Conservation (phyloP, 2,888 invertebrate genomes). For the Agrotis exclamationis region DNA sequence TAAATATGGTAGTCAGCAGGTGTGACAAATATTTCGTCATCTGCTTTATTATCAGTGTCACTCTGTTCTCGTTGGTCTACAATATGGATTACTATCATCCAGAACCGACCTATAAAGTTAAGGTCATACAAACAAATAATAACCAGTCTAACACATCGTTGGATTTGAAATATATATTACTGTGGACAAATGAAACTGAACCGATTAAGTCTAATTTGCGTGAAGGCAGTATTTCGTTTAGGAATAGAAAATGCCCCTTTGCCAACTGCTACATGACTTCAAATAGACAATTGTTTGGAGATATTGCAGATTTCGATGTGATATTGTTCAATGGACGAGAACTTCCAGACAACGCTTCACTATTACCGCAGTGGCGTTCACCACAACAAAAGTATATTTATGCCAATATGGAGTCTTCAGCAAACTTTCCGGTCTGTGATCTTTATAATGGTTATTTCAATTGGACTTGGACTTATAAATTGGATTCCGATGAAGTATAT, state of each 20-base stretch:
- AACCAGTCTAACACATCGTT: neutral
- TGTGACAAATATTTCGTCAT: slow-evolving; percentile 27
- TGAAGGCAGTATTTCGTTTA: slow-evolving; percentile 72
- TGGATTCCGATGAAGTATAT: slow-evolving; percentile 73
- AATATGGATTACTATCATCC: slow-evolving; percentile 25
- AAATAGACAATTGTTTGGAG: slow-evolving; percentile 66
- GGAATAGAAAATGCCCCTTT: slow-evolving; percentile 72
- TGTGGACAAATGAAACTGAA: slow-evolving; percentile 74
- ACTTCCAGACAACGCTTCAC: slow-evolving; percentile 42
- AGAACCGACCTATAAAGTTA: neutral
- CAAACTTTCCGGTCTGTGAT: slow-evolving; percentile 72
- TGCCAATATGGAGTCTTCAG: slow-evolving; percentile 73
- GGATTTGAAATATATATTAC: slow-evolving; percentile 74
- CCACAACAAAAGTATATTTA: slow-evolving; percentile 59
- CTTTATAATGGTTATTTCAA: slow-evolving; percentile 74
- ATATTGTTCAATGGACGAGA: slow-evolving; percentile 78
- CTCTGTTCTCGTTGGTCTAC: slow-evolving; percentile 26
- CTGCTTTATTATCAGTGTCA: slow-evolving; percentile 26
- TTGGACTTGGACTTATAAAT: slow-evolving; percentile 79
- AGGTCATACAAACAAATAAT: neutral
- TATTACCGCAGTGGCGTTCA: slow-evolving; percentile 70
- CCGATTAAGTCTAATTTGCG: slow-evolving; percentile 69
- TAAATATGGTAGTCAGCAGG: slow-evolving; percentile 21
- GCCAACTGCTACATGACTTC: slow-evolving; percentile 78
- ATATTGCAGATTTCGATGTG: slow-evolving; percentile 74